A percentile compares a stretch with the other conserved stretches of the same genome.
Evolutionary conservation across 2,113 vertebrate species (phyloP).

Genomic region (Nyctibius bracteatus): DNA sequence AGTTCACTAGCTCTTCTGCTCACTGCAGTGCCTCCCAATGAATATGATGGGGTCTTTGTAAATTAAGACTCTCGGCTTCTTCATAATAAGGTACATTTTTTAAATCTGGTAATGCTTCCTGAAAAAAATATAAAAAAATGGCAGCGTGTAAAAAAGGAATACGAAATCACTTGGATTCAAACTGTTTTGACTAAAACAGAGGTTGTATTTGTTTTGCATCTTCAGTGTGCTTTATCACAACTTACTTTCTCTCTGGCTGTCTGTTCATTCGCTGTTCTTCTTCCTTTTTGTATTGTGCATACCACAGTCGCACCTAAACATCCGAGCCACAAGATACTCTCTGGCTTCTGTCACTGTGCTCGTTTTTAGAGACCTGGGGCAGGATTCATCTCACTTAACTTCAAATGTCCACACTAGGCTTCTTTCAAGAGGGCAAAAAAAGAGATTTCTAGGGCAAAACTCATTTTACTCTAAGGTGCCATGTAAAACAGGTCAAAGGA

Average conservation of each 20-base stretch:
- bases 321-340: neutral
- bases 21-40: neutral
- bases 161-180: neutral
- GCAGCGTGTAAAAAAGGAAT: neutral
- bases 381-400: neutral
- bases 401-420: neutral
- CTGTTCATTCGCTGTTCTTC: neutral
- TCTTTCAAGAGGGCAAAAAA: neutral
- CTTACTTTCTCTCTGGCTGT: neutral
- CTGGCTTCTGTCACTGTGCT: neutral
- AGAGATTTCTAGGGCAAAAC: neutral
- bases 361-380: neutral
- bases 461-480: neutral
- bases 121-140: neutral
- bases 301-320: neutral
- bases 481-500: neutral
- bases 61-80: neutral
- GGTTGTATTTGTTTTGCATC: neutral
- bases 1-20: neutral
- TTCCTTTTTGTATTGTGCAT: neutral
- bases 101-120: neutral
- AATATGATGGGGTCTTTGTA: neutral
- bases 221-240: neutral
- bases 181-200: neutral
- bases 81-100: neutral